These are phyloP conservation scores for Apamea anceps DNA, from an alignment of 2,888 invertebrate genomes.

Conservation along the genomic window DNA sequence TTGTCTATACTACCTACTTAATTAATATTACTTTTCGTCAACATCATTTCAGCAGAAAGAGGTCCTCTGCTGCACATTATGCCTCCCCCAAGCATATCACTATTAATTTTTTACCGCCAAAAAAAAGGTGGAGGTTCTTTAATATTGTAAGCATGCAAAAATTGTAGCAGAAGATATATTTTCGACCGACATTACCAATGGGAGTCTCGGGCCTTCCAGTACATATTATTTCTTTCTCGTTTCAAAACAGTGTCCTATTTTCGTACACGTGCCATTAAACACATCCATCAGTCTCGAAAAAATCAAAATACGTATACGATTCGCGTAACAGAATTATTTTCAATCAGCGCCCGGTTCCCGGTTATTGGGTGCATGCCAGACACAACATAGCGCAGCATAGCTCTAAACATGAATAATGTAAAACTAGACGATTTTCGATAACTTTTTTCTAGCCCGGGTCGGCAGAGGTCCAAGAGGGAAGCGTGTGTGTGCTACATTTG, in stretches of 20 bases:
- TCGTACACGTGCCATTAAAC: conserved; percentile 33
- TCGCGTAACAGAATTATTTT: conserved; percentile 62
- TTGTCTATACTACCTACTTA: not conserved
- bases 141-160: not conserved
- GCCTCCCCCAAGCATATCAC: not conserved
- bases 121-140: too few species aligned
- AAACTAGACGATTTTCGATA: conserved; percentile 1
- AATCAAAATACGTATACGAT: conserved; percentile 40
- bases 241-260: conserved; percentile 39
- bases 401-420: conserved; percentile 38
- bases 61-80: not conserved
- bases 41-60: not conserved
- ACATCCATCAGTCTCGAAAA: conserved; percentile 53
- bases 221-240: conserved; percentile 6
- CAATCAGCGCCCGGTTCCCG: conserved; percentile 56
- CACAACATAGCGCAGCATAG: conserved; percentile 36
- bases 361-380: conserved; percentile 62
- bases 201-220: not conserved
- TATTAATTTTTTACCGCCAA: too few species aligned
- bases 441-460: not conserved
- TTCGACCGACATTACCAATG: not conserved
- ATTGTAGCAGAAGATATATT: conserved; percentile 6
- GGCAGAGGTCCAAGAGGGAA: conserved; percentile 5
- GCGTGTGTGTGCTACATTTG: not conserved
- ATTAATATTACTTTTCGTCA: not conserved